Conservation (phyloP, 2,113 vertebrate genomes). For the Capricornis sumatraensis region DNA sequence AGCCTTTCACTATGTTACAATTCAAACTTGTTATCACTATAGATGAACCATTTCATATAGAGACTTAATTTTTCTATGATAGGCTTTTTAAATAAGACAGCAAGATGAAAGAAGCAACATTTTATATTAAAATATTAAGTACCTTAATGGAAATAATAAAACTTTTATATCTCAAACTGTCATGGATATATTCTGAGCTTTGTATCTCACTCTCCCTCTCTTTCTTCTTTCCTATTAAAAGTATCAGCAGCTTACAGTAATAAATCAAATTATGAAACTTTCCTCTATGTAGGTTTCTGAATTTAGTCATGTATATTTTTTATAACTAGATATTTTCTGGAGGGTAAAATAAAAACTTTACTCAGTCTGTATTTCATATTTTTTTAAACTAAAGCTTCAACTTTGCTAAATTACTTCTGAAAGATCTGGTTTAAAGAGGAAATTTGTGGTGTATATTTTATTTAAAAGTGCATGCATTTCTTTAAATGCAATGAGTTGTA, state of each 20-base stretch:
- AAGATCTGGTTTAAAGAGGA: neutral
- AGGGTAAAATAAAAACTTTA: neutral
- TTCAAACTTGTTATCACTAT: constrained; percentile 61
- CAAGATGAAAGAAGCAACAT: constrained; percentile 31
- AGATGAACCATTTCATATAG: constrained; percentile 46
- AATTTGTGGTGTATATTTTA: neutral
- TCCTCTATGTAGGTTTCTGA: neutral
- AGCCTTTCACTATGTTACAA: constrained; percentile 66
- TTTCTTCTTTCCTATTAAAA: neutral
- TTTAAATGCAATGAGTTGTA: neutral
- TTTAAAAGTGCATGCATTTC: neutral
- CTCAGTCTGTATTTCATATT: neutral
- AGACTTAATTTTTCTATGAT: constrained; percentile 29
- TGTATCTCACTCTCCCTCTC: neutral
- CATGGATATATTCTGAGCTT: constrained; percentile 29
- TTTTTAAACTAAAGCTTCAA: neutral
- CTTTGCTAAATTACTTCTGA: neutral
- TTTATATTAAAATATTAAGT: constrained; percentile 52
- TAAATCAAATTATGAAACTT: constrained; percentile 23
- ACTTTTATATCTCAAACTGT: constrained; percentile 37
- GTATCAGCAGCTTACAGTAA: neutral
- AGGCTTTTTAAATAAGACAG: constrained; percentile 40
- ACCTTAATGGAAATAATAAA: constrained; percentile 33
- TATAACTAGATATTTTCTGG: neutral
- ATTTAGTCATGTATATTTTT: neutral